Conservation (phyloP, 2,888 invertebrate species). For the Bedellia somnulentella region DNA sequence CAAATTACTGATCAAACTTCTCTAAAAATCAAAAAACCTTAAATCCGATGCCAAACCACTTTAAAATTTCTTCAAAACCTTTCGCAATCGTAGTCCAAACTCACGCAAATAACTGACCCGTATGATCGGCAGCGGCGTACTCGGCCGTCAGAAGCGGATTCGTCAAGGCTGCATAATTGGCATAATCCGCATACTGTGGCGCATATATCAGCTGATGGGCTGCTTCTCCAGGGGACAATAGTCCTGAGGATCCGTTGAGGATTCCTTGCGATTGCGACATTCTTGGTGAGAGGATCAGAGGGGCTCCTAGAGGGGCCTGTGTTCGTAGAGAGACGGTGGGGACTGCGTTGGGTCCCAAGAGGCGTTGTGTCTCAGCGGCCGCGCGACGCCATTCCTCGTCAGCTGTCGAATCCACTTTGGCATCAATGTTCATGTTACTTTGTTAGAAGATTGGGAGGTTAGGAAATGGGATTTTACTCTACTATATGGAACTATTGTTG, state of each 20-base stretch:
- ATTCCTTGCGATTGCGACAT: constrained; percentile 81
- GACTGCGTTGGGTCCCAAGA: constrained; percentile 62
- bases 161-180: constrained; percentile 85
- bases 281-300: constrained; percentile 88
- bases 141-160: constrained; percentile 80
- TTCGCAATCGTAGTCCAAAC: too few species aligned
- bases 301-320: constrained; percentile 84
- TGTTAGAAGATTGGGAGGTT: too few species aligned
- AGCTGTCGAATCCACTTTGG: constrained; percentile 59
- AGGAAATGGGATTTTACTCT: too few species aligned
- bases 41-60: too few species aligned
- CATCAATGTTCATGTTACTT: constrained; percentile 48
- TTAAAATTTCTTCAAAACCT: too few species aligned
- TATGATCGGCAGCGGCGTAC: constrained; percentile 85
- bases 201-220: constrained; percentile 87
- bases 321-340: constrained; percentile 49
- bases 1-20: too few species aligned
- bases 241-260: constrained; percentile 53
- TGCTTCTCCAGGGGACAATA: constrained; percentile 63
- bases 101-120: constrained; percentile 87
- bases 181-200: constrained; percentile 82
- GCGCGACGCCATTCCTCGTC: constrained; percentile 87
- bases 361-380: constrained; percentile 76
- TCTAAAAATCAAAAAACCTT: too few species aligned
- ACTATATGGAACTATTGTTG: too few species aligned